These are phyloP conservation scores for Luehdorfia chinensis DNA, from an alignment of 1,140 invertebrate genomes.

Conservation along the genomic window DNA sequence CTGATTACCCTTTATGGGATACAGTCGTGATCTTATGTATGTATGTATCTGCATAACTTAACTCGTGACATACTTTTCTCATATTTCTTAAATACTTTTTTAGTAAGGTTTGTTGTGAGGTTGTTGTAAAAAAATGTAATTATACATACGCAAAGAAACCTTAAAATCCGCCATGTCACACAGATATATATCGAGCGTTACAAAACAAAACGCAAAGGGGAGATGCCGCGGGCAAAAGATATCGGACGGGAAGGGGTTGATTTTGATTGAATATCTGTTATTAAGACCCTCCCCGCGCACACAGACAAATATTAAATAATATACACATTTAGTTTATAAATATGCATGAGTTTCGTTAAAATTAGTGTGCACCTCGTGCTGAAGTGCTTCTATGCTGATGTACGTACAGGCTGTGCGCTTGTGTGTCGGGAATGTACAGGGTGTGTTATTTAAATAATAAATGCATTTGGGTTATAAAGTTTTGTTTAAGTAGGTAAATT, in stretches of 20 bases:
- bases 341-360: conserved; percentile 72
- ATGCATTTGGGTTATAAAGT: too few relatives aligned
- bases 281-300: conserved; percentile 58
- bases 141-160: background rate
- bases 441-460: too few relatives aligned
- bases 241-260: conserved; percentile 67
- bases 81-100: too few relatives aligned
- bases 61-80: too few relatives aligned
- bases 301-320: conserved; percentile 68
- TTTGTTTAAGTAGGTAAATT: too few relatives aligned
- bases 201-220: conserved; percentile 56
- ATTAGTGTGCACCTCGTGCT: conserved; percentile 38
- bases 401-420: background rate
- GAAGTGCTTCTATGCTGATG: conserved; percentile 9
- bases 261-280: conserved; percentile 76
- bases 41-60: too few relatives aligned
- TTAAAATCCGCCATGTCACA: conserved; percentile 3
- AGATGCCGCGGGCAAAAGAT: conserved; percentile 59
- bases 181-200: conserved; percentile 25
- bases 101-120: too few relatives aligned
- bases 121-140: too few relatives aligned
- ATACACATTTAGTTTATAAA: conserved; percentile 69
- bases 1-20: too few relatives aligned
- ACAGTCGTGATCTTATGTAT: too few relatives aligned
- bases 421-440: background rate